Conservation (phyloP, 37 sponge, comb jelly and placozoan species). For the Geodia barretti region DNA sequence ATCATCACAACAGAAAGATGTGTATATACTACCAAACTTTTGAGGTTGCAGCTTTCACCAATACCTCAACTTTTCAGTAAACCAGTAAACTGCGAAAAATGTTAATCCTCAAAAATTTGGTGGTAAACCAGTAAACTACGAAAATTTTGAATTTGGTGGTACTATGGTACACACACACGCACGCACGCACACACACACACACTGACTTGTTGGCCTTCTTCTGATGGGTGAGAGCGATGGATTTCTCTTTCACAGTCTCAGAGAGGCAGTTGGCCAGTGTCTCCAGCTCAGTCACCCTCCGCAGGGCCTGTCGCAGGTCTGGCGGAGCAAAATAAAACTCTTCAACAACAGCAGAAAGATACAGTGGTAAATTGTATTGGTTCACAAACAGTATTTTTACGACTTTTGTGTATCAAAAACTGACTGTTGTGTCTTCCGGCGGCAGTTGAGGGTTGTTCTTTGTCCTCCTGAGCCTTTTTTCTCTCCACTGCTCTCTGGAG, state of each 20-base stretch:
- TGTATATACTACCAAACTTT: too few species aligned
- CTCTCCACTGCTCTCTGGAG: slow-evolving; percentile 50
- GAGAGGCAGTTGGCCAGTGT: slow-evolving; percentile 53
- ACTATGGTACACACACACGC: too few species aligned
- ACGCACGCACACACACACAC: too few species aligned
- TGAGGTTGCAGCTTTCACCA: too few species aligned
- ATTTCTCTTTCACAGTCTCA: slow-evolving; percentile 67
- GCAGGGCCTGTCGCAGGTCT: slow-evolving; percentile 16
- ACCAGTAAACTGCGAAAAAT: too few species aligned
- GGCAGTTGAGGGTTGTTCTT: not conserved
- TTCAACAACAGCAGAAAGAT: not conserved
- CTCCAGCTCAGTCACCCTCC: slow-evolving; percentile 51
- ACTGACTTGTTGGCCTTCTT: slow-evolving; percentile 61
- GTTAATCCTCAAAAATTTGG: too few species aligned
- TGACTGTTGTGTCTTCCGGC: not conserved
- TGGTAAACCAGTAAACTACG: too few species aligned
- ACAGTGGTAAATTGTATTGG: not conserved
- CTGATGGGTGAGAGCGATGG: slow-evolving; percentile 44
- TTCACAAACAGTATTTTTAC: too few species aligned
- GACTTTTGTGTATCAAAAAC: too few species aligned
- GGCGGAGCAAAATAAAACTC: not conserved
- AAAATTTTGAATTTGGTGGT: too few species aligned
- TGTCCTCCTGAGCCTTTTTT: slow-evolving; percentile 26
- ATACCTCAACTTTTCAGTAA: too few species aligned
- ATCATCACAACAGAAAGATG: too few species aligned